These are phyloP conservation scores for Venustaconcha ellipsiformis DNA, from an alignment of 1,140 invertebrate species.

Conservation along the genomic window DNA sequence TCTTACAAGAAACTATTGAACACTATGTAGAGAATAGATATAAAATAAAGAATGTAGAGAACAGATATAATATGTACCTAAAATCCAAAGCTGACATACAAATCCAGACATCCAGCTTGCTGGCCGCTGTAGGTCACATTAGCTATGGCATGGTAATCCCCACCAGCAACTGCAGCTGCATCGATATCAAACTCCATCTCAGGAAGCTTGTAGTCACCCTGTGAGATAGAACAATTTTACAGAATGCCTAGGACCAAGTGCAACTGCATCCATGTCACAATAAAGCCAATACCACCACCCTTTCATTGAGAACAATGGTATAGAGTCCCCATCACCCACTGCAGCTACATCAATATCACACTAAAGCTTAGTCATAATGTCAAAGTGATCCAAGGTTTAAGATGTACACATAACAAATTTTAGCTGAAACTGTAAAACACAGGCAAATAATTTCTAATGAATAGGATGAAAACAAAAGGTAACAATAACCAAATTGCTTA, in stretches of 20 bases:
- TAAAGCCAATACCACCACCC: conserved; percentile 34
- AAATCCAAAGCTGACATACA: conserved; percentile 20
- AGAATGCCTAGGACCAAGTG: conserved; percentile 36
- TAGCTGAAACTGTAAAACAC: no score
- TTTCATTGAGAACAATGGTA: conserved; percentile 4
- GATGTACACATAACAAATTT: no score
- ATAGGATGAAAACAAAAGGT: no score
- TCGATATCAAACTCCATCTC: conserved; percentile 39
- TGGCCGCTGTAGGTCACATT: conserved; percentile 32
- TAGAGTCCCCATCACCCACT: conserved; percentile 34
- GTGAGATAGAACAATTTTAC: not conserved
- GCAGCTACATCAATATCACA: conserved; percentile 40
- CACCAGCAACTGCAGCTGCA: conserved; percentile 34
- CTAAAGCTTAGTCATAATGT: conserved; percentile 35
- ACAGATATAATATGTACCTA: no score
- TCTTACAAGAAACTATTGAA: no score
- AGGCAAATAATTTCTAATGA: no score
- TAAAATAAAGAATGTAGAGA: no score
- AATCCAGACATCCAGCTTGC: conserved; percentile 38
- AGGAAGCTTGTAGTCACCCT: conserved; percentile 40
- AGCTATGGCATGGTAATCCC: conserved; percentile 43
- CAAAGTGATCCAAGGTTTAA: not conserved
- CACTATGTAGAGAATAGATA: no score
- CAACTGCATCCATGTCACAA: conserved; percentile 38
- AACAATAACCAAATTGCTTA: no score